Evolutionary conservation across 2,888 invertebrate genomes (phyloP).

Genomic region (Agrotis ipsilon): DNA sequence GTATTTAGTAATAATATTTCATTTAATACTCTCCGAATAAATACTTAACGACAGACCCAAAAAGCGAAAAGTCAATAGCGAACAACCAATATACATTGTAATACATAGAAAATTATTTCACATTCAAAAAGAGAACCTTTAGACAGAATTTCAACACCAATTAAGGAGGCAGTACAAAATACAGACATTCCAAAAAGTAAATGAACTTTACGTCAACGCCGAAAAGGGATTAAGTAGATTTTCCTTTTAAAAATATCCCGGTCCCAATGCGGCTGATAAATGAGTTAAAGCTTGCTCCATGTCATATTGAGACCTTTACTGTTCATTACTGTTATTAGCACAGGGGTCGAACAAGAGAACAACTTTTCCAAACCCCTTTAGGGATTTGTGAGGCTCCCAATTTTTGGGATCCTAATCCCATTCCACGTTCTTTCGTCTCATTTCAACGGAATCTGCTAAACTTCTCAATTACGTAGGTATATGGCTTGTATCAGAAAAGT

Average conservation of each 20-base stretch:
- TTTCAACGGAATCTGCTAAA: constrained; percentile 48
- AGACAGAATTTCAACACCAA: constrained; percentile 12
- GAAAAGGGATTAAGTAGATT: constrained; percentile 45
- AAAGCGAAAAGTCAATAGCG: too few relatives aligned
- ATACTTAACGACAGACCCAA: too few relatives aligned
- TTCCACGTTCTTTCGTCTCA: constrained; percentile 54
- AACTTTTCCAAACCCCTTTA: constrained; percentile 55
- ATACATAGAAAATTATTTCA: not conserved
- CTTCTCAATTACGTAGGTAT: constrained; percentile 56
- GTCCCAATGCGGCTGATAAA: constrained; percentile 45
- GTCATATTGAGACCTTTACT: constrained; percentile 56
- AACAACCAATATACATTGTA: not conserved
- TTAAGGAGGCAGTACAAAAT: constrained; percentile 15
- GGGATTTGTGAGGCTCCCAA: constrained; percentile 48
- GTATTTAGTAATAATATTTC: too few relatives aligned
- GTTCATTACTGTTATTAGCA: constrained; percentile 61
- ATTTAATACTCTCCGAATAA: too few relatives aligned
- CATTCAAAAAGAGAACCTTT: not conserved
- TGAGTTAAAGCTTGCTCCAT: constrained; percentile 48
- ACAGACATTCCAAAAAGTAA: constrained; percentile 32
- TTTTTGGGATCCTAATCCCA: constrained; percentile 58
- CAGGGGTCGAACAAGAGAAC: constrained; percentile 56
- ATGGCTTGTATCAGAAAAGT: too few relatives aligned
- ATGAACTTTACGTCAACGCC: constrained; percentile 41
- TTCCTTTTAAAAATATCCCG: constrained; percentile 44